Evolutionary conservation across 2,888 invertebrate species (phyloP), one percentile per base, ranked within the genome.

Genomic region (Drosophila austrosaltans): DNA sequence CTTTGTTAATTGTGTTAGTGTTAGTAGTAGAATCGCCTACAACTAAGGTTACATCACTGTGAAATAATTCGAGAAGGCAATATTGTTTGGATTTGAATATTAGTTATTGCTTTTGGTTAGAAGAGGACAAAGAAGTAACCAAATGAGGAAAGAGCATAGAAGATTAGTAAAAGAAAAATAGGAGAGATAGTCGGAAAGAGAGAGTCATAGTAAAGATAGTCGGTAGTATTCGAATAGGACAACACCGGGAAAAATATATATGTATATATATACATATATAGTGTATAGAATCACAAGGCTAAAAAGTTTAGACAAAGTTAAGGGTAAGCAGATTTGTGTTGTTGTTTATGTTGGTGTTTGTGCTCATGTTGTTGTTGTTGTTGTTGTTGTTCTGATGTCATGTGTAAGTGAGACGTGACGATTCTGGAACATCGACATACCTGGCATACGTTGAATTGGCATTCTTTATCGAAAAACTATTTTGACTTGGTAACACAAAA

Each of bases 381-480:
- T n/a, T 40, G 22, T 30, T n/a, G 20, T 36, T 65, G 58, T 60
- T 44, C 63, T 12, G 62, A 48, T 69, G 61, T 59, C 48, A 20
- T 36, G 67, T 68, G 39, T 62, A 64, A 68, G 66, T 65, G 40
- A 16, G 48, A 54, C 71, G 59, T 66, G 57, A 67, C 54, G 53
- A 20, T 53, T 61, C 57, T 62, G 42, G 44, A 32, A 44, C 7
- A 48, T 40, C n/a, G 40, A 89, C 92, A 93, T 93, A 95, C 95
- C 94, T 95, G 78, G 94, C 93, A 88, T 95, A 95, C 76, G 90
- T 89, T 36, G 93, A 93, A 63, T 93, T 93, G 62, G 93, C 93
- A 86, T 93, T 93, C 62, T 93, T 91, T 75, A 93, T 91, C 67
- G 93, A 92, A 77, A 94, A 93, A 72, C 93, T 93, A 61, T 93